Base-by-base conservation (phyloP, 1,140 invertebrate genomes). In the Frieseomelitta varia region DNA sequence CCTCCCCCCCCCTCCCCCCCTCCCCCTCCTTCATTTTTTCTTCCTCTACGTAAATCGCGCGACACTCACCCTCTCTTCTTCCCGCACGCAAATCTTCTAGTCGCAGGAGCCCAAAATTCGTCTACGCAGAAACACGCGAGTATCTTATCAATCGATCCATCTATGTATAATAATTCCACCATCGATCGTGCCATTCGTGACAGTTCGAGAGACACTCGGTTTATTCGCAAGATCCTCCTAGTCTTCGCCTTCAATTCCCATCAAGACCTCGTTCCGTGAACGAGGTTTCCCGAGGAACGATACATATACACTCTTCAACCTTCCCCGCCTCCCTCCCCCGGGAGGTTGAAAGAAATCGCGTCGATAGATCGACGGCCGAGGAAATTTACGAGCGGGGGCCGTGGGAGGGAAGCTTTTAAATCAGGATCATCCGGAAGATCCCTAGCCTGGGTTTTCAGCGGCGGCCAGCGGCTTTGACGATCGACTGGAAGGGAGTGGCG, bases 401-500 rank as follows among this genome's bases (percentile, higher is more conserved):
- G 21, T 21, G 21, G 34, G 27, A 53, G 27, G 24, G 65, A 34
- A 68, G 34, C 74, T 56, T 82, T 58, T 47, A 77, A 82, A 82
- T 77, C 81, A 82, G 63, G 81, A 82, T 82, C 34, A 82, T 75
- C 81, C 73, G 34, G 27, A 55, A 56, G 72, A 82, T 82, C 63
- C 79, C 58, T 61, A 61, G 19, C 14, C 12, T 8, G 1, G 30
- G n/a, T 74, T 65, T 81, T 63, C 11, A 34, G 11, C 24, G 12
- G 47, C 69, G 27, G 58, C 61, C 12, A 34, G 30, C 15, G 14
- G 69, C 69, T 72, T 27, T 27, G 24, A 14, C 4, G 24, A 58
- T 30, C 51, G 78, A 58, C 27, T 21, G 51, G 47, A 68, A 47
- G 30, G 53, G 56, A 63, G 58, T 27, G 74, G 24, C 61, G 53